Evolutionary conservation across 2,113 vertebrate species (phyloP).

Genomic region (Poicephalus meyeri): DNA sequence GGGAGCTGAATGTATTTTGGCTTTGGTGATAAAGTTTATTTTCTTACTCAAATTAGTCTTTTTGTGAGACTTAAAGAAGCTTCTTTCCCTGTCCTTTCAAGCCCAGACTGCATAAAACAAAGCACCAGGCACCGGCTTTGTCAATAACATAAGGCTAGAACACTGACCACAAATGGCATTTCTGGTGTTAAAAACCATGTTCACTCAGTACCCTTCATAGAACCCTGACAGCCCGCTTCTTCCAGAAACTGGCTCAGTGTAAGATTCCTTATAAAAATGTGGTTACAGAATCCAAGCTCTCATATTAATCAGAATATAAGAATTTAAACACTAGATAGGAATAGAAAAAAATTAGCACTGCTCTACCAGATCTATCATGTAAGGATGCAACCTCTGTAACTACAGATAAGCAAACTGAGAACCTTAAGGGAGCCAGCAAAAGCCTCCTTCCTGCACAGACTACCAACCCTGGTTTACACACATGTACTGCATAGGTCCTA

Average conservation of each 20-base stretch:
- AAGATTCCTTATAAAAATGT: background rate
- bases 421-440: background rate
- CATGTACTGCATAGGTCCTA: accelerated
- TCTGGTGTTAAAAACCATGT: background rate
- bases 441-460: background rate
- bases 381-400: background rate
- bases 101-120: background rate
- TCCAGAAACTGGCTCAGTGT: background rate
- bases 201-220: background rate
- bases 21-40: background rate
- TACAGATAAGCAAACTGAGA: background rate
- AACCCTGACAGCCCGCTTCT: background rate
- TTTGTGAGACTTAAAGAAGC: background rate
- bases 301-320: background rate
- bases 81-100: background rate
- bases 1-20: background rate
- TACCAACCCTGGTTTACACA: background rate
- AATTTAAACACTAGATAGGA: background rate
- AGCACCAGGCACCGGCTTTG: background rate
- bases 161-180: background rate
- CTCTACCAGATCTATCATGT: background rate
- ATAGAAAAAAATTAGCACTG: background rate
- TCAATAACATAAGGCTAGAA: background rate
- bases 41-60: background rate
- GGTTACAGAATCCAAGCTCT: background rate